Base-by-base conservation (phyloP, 2,888 invertebrate genomes). In the Hemistola chrysoprasaria region DNA sequence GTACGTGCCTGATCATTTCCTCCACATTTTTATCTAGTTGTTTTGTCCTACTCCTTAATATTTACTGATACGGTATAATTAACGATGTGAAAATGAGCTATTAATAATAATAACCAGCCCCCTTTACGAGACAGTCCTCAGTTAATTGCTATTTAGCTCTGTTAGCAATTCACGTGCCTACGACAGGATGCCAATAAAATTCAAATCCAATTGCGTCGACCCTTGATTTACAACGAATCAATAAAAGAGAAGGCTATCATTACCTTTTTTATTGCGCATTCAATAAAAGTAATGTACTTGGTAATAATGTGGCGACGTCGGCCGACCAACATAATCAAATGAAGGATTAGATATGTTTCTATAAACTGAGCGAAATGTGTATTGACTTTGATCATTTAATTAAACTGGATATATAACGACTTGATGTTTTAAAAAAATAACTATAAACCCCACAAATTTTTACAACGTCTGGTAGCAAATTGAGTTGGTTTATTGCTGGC, bases 161-260 rank as follows among this genome's bases (percentile, higher is more conserved):
- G 71, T 76, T 75, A 78, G 58, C 75, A 71, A 76, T 72, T 73
- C 74, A 71, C 71, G 70, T 74, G 65, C 59, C 66, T 68, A 71
- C 66, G 69, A 73, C 69, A 75, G 70, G 71, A 76, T 77, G 65
- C 71, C 73, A 79, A 85, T 86, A 86, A 85, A 85, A 83, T 76
- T 76, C 65, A 78, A 82, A 86, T 84, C 78, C 81, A 84, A 87
- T 85, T 78, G 82, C 76, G 65, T 75, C 74, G 77, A 78, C 77
- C 65, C 74, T 78, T 85, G 82, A 86, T 87, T 87, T 87, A 87
- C 84, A 81, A 76, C 74, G 82, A 79, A 83, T 83, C 85, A 84
- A 86, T 85, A 86, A 87, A 87, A 82, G 74, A 70, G 77, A 74
- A 78, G 81, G 79, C 81, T 71, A 79, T 86, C 81, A 84, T 85